These are phyloP conservation scores for Apis laboriosa DNA, from an alignment of 1,140 invertebrate species.

Conservation along the genomic window DNA sequence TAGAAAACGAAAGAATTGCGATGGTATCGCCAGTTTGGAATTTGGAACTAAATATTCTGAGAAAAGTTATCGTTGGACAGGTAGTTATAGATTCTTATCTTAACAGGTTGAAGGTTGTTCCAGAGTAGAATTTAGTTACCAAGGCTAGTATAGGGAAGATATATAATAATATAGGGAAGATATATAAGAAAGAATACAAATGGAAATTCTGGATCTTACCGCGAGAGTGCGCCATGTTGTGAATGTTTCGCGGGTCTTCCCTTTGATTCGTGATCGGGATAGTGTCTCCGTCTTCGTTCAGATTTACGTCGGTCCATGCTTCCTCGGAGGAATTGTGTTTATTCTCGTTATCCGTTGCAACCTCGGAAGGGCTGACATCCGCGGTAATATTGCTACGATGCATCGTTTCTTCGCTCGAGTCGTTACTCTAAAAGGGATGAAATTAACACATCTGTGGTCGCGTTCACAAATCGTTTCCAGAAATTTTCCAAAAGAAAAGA, in stretches of 20 bases:
- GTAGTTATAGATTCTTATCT: slow-evolving; percentile 21
- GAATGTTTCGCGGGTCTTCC: slow-evolving; percentile 84
- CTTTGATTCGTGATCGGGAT: slow-evolving; percentile 81
- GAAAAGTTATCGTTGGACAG: not conserved
- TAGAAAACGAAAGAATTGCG: not conserved
- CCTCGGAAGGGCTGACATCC: slow-evolving; percentile 77
- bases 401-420: slow-evolving; percentile 86
- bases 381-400: slow-evolving; percentile 77
- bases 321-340: slow-evolving; percentile 87
- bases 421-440: slow-evolving; percentile 84
- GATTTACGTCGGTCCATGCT: slow-evolving; percentile 95
- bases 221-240: slow-evolving; percentile 82
- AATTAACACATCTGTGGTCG: not conserved
- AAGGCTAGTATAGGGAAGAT: not conserved
- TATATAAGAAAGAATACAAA: not conserved
- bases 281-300: slow-evolving; percentile 90
- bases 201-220: slow-evolving; percentile 63
- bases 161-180: not conserved
- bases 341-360: slow-evolving; percentile 82
- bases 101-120: not conserved
- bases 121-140: not conserved
- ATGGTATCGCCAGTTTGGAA: not conserved
- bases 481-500: not conserved
- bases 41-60: not conserved
- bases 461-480: not conserved